phyloP scores from a whole-genome alignment of 2,113 vertebrate species.

The Sapajus apella region DNA sequence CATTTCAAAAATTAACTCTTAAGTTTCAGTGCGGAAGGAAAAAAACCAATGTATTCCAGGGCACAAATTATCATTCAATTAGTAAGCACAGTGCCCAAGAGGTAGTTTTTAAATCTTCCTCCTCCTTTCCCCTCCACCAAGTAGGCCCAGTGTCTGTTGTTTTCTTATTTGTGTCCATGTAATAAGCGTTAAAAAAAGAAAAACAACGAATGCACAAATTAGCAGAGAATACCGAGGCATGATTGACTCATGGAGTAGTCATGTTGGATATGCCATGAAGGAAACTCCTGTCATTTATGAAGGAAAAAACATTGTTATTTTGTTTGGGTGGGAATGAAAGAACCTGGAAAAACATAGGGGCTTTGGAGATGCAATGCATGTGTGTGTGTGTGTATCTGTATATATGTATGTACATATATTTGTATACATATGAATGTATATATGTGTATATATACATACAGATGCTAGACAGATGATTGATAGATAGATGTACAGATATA shows the following conservation, averaged over 20 bases:
- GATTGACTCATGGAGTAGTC: background rate
- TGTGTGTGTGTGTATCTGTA: background rate
- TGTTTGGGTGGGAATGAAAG: background rate
- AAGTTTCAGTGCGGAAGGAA: background rate
- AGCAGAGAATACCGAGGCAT: background rate
- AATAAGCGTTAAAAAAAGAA: too few relatives aligned
- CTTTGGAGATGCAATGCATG: background rate
- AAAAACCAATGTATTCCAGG: background rate
- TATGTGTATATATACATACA: too few relatives aligned
- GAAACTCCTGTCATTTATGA: background rate
- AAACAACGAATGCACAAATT: background rate
- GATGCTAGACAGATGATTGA: too few relatives aligned
- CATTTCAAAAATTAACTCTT: background rate
- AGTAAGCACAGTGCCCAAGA: background rate
- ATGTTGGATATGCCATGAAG: too few relatives aligned
- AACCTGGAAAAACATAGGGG: background rate
- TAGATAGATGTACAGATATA: too few relatives aligned
- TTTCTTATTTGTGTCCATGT: too few relatives aligned
- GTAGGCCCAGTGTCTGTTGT: too few relatives aligned
- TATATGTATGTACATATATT: too few relatives aligned
- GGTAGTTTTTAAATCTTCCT: background rate
- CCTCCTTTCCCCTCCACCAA: too few relatives aligned
- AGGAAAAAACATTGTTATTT: background rate
- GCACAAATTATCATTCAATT: background rate
- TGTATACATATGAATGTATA: too few relatives aligned